Percentiles rank a stretch among this genome's conserved stretches.
These are phyloP conservation scores for Melanotaenia trifasciata DNA, from an alignment of 2,797 vertebrate species.

Conservation along the genomic window DNA sequence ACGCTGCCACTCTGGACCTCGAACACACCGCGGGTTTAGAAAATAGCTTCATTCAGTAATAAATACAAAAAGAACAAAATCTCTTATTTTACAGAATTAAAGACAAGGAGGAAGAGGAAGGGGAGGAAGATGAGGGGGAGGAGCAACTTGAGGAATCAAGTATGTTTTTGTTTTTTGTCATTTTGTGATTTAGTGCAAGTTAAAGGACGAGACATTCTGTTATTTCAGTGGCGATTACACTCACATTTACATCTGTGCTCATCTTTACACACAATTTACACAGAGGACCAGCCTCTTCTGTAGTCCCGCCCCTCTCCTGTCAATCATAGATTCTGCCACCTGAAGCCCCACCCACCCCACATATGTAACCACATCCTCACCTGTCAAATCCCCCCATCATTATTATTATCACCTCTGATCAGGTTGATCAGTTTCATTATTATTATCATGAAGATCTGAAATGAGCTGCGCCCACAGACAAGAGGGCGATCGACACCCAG, in stretches of 20 bases:
- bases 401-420: slow-evolving; percentile 25
- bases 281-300: slow-evolving; percentile 94
- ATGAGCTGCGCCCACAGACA: slow-evolving; percentile 38
- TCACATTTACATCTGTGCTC: slow-evolving; percentile 83
- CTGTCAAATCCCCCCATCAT: slow-evolving; percentile 7
- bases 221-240: slow-evolving; percentile 88
- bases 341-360: neutral
- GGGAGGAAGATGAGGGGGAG: slow-evolving; percentile 76
- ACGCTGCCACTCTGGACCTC: slow-evolving; percentile 72
- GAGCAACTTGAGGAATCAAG: slow-evolving; percentile 93
- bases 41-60: slow-evolving; percentile 99
- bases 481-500: slow-evolving; percentile 11
- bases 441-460: slow-evolving; percentile 31
- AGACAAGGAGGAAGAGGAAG: slow-evolving; percentile 73
- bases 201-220: slow-evolving; percentile 92
- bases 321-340: slow-evolving; percentile 34
- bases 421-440: slow-evolving; percentile 30
- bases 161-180: slow-evolving; percentile 76
- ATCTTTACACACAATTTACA: slow-evolving; percentile 64
- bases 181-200: slow-evolving; percentile 88
- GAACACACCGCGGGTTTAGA: slow-evolving; percentile 87
- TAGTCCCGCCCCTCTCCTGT: slow-evolving; percentile 81
- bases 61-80: slow-evolving; percentile 92
- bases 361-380: slow-evolving; percentile 16
- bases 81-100: slow-evolving; percentile 98